Evolutionary conservation across 2,113 vertebrate genomes (phyloP).

Genomic region (Prietella phreatophila): DNA sequence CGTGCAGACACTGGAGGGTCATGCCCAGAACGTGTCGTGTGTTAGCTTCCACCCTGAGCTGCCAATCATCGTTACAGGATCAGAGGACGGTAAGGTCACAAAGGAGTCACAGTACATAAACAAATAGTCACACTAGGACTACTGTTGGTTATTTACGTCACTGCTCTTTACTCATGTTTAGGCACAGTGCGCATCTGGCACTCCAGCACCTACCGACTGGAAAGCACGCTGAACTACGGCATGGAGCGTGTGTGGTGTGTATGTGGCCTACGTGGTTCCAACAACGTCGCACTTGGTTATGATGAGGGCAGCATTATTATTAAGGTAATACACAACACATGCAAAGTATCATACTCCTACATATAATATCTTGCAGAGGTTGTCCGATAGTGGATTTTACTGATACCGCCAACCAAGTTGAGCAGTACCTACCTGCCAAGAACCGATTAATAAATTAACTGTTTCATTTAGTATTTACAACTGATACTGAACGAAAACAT

Average conservation of each 20-base stretch:
- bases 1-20: slow-evolving; percentile 95
- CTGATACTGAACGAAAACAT: too few species aligned
- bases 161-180: slow-evolving; percentile 52
- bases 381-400: too few species aligned
- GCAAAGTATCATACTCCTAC: background rate
- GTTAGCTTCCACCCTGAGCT: slow-evolving; percentile 97
- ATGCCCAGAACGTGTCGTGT: slow-evolving; percentile 96
- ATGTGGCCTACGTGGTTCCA: slow-evolving; percentile 90
- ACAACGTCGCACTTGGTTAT: slow-evolving; percentile 93
- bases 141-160: background rate
- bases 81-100: slow-evolving; percentile 86
- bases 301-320: slow-evolving; percentile 99
- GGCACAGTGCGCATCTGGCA: slow-evolving; percentile 98
- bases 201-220: slow-evolving; percentile 94
- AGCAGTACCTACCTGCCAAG: too few species aligned
- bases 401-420: too few species aligned
- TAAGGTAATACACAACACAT: slow-evolving; percentile 74
- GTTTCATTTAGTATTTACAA: too few species aligned
- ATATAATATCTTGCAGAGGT: background rate
- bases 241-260: slow-evolving; percentile 99
- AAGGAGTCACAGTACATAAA: background rate
- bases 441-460: too few species aligned
- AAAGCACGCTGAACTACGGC: slow-evolving; percentile 95
- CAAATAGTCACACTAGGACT: too few species aligned
- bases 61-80: slow-evolving; percentile 97